These are phyloP conservation scores for Mesaphorura yosii DNA, from an alignment of 1,140 invertebrate species.

Conservation along the genomic window DNA sequence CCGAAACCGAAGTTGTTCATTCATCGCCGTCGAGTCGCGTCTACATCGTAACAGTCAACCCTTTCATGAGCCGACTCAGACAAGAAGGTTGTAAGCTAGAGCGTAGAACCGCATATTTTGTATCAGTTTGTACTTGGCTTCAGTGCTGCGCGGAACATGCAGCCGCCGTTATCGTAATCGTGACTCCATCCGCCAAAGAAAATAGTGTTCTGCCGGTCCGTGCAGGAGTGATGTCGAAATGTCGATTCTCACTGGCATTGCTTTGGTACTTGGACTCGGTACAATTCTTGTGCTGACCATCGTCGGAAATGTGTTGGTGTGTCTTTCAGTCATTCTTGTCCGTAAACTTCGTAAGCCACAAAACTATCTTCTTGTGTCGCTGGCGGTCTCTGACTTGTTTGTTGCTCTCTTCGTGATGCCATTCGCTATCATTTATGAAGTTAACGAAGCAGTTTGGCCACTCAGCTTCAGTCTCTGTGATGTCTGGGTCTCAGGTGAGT, in stretches of 20 bases:
- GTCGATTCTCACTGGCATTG: neutral
- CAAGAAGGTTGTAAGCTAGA: no score
- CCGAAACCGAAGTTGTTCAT: no score
- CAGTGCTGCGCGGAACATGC: no score
- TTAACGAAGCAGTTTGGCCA: slow-evolving; percentile 18
- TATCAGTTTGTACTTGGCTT: no score
- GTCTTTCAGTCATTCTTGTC: slow-evolving; percentile 72
- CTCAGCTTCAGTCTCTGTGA: slow-evolving; percentile 21
- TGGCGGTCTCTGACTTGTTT: slow-evolving; percentile 65
- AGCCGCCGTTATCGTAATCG: neutral
- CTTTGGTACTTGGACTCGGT: slow-evolving; percentile 53
- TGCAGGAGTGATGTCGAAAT: neutral
- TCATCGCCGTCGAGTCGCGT: no score
- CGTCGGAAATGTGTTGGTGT: slow-evolving; percentile 75
- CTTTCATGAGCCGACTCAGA: no score
- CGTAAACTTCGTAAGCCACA: slow-evolving; percentile 50
- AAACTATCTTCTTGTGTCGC: slow-evolving; percentile 77
- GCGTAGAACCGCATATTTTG: no score
- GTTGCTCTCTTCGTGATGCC: slow-evolving; percentile 58
- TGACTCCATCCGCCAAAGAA: neutral
- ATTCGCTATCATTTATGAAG: slow-evolving; percentile 44
- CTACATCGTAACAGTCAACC: no score
- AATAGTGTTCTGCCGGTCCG: neutral
- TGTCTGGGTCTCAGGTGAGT: slow-evolving; percentile 25
- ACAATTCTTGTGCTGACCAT: slow-evolving; percentile 67